A percentile compares a stretch with the other conserved stretches of the same genome.
These are phyloP conservation scores for Nomada goodeniana DNA, from an alignment of 2,888 invertebrate genomes.

Conservation along the genomic window DNA sequence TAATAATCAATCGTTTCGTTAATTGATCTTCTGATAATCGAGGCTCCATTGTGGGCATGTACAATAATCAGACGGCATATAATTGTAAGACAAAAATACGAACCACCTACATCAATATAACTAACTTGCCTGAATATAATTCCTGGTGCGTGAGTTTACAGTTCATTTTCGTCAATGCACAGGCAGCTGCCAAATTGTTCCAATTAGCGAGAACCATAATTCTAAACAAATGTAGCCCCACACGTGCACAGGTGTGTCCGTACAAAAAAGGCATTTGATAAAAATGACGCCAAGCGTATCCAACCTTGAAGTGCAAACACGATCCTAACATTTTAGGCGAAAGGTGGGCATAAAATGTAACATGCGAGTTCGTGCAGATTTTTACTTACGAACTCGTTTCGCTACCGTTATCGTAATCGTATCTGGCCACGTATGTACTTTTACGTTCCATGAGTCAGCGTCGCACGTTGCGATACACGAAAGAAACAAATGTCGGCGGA, in stretches of 20 bases:
- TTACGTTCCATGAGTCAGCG: constrained; percentile 51
- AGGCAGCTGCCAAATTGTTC: too few relatives aligned
- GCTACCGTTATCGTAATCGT: not conserved
- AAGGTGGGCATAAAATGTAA: not conserved
- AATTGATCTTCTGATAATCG: too few relatives aligned
- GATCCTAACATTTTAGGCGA: not conserved
- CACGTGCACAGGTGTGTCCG: not conserved
- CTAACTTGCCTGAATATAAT: too few relatives aligned
- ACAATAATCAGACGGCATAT: too few relatives aligned
- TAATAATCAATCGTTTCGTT: too few relatives aligned
- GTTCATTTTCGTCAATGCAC: too few relatives aligned
- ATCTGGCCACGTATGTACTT: constrained; percentile 14
- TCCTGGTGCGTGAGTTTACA: too few relatives aligned
- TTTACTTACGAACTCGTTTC: not conserved
- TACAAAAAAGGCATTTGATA: not conserved
- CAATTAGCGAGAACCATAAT: too few relatives aligned
- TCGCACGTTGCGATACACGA: constrained; percentile 57
- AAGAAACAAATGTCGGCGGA: constrained; percentile 56
- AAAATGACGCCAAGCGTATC: not conserved
- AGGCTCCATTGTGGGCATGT: too few relatives aligned
- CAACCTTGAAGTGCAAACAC: not conserved
- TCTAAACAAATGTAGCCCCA: too few relatives aligned
- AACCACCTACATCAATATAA: too few relatives aligned
- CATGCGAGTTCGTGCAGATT: not conserved
- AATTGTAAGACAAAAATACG: too few relatives aligned